Conservation (phyloP, 2,797 vertebrate species). For the Limosa lapponica region DNA sequence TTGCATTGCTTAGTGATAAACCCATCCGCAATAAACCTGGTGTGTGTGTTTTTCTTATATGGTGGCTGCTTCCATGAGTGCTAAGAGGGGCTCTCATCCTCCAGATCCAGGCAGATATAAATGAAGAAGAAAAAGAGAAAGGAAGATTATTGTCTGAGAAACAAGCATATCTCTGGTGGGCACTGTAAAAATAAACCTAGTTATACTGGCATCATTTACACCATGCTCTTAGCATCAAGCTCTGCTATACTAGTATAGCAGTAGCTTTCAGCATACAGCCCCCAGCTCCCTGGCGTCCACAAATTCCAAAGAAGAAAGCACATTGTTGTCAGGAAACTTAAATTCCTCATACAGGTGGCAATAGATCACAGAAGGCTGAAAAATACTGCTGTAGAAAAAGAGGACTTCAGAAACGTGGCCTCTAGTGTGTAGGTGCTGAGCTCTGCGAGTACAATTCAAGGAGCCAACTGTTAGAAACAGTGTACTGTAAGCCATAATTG, state of each 20-base stretch:
- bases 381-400: not conserved
- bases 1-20: not conserved
- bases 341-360: not conserved
- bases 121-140: not conserved
- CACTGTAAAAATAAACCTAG: not conserved
- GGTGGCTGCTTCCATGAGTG: not conserved
- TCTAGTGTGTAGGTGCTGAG: not conserved
- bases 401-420: not conserved
- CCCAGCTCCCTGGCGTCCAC: not conserved
- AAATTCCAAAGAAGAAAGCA: not conserved
- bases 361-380: not conserved
- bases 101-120: not conserved
- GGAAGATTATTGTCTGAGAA: constrained; percentile 13
- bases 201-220: not conserved
- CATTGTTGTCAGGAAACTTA: not conserved
- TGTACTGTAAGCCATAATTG: not conserved
- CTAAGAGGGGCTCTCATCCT: not conserved
- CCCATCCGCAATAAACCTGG: not conserved
- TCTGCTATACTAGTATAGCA: not conserved
- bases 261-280: not conserved
- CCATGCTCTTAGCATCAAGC: not conserved
- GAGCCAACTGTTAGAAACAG: not conserved
- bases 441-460: not conserved
- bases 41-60: not conserved
- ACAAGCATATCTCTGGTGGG: not conserved